A percentile compares a stretch with the other conserved stretches of the same genome.
Evolutionary conservation across 2,113 vertebrate species (phyloP).

Genomic region (Tursiops truncatus): DNA sequence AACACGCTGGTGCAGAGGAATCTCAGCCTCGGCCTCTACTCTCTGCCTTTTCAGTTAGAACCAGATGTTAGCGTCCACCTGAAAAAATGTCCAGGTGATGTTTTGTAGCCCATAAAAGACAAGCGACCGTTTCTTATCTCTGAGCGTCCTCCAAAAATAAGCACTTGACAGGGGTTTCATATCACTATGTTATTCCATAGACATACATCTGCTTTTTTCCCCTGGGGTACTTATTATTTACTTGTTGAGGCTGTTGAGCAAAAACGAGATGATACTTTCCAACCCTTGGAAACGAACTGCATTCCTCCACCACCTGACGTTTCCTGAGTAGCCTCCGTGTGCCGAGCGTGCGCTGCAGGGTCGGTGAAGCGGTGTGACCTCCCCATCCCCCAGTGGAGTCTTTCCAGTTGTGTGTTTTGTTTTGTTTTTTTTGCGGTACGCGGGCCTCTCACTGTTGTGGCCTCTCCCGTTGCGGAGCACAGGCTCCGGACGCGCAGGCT

Average conservation of each 20-base stretch:
- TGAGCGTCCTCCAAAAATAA: not conserved
- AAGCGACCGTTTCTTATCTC: not conserved
- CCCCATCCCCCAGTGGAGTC: not conserved
- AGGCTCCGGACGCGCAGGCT: too few species aligned
- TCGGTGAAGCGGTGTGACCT: fast-evolving
- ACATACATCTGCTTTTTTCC: not conserved
- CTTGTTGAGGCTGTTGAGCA: not conserved
- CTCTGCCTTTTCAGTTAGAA: not conserved
- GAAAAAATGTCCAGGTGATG: not conserved
- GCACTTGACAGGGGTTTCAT: not conserved
- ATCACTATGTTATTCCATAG: not conserved
- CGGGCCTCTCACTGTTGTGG: too few species aligned
- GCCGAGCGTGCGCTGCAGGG: fast-evolving
- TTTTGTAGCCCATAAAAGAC: not conserved
- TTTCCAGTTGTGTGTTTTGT: not conserved
- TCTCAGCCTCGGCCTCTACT: not conserved
- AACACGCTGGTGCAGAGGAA: not conserved
- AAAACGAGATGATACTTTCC: not conserved
- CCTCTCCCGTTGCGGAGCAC: too few species aligned
- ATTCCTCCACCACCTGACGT: not conserved
- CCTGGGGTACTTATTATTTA: not conserved
- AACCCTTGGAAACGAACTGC: not conserved
- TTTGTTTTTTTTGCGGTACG: too few species aligned
- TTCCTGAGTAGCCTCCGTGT: not conserved
- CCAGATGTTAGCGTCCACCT: not conserved